Percentiles rank a stretch among this genome's conserved stretches.
Evolutionary conservation across 2,888 invertebrate genomes (phyloP).

Genomic region (Masnerella sp.): DNA sequence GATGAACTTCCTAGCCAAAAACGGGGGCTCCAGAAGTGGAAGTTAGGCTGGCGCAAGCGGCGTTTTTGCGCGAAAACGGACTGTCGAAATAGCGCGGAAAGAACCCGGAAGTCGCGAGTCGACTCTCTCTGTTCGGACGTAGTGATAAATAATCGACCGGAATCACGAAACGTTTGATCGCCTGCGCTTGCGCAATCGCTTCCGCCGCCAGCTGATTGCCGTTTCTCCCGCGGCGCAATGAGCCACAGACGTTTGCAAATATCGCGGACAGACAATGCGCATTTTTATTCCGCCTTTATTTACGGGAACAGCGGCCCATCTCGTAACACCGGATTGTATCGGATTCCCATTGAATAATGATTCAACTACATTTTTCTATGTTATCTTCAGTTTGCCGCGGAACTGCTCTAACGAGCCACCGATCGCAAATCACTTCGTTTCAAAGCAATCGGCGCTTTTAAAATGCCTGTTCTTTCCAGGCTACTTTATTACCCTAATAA

Average conservation of each 20-base stretch:
- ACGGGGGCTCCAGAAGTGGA: no score
- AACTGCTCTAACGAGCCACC: constrained; percentile 3
- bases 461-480: background rate
- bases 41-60: no score
- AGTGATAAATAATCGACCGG: constrained; percentile 48
- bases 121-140: constrained; percentile 42
- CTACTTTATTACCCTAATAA: no score
- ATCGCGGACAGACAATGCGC: constrained; percentile 38
- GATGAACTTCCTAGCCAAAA: no score
- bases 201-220: constrained; percentile 45
- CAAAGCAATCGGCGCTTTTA: no score
- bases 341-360: constrained; percentile 46
- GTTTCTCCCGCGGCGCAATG: constrained; percentile 40
- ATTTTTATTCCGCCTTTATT: constrained; percentile 40
- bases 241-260: constrained; percentile 47
- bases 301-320: constrained; percentile 28
- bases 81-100: background rate
- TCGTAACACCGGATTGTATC: constrained; percentile 38
- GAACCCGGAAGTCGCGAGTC: constrained; percentile 21
- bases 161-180: constrained; percentile 56
- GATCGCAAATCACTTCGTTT: constrained; percentile 9
- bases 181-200: constrained; percentile 38
- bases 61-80: background rate
- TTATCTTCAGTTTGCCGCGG: constrained; percentile 29
- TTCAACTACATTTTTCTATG: constrained; percentile 26